Base-by-base conservation (phyloP, 2,888 invertebrate species). In the Xestia c-nigrum region DNA sequence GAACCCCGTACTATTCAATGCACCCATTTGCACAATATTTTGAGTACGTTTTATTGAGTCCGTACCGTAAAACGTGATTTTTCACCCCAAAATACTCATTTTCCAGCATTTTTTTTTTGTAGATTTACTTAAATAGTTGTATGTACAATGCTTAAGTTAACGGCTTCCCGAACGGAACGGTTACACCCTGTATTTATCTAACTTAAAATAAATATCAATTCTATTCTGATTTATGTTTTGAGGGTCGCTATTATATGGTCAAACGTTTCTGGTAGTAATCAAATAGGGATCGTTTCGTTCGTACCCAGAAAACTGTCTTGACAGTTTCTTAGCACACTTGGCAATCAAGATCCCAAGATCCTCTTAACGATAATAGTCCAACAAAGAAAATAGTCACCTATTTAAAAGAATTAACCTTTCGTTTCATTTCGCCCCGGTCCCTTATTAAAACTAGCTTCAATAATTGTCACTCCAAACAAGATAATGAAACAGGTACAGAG, bases 381-480 rank as follows among this genome's bases (percentile, higher is more conserved):
- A 47, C 64, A 16, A 72, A 12, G 16, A 52, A 59, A 55, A 66
- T 65, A 16, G 24, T 24, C 38, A 43, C 31, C 21, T 1, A 24
- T 40, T 47, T 63, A 67, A 82, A 46, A 16, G 31, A 75, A 68
- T 75, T 31, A 67, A 43, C 40, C 46, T 64, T 43, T 46, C 24
- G 50, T 84, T 72, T 77, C 21, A 69, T 47, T 50, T 59, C 2
- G 9, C n/a, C n/a, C 38, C 21, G 21, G 47, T 59, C 63, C 46
- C 31, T 57, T 57, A 75, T 70, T 85, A 80, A 85, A 85, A 81
- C 65, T 21, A 38, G 43, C 71, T 38, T 31, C 6, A 72, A 67
- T 76, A 72, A 81, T 75, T 67, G 31, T 67, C 57, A 69, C 72
- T 64, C 61, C 69, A 73, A 85, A 85, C 69, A 85, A 40, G 57